Conservation (phyloP, 2,797 vertebrate genomes). For the Pseudochirops corinnae region DNA sequence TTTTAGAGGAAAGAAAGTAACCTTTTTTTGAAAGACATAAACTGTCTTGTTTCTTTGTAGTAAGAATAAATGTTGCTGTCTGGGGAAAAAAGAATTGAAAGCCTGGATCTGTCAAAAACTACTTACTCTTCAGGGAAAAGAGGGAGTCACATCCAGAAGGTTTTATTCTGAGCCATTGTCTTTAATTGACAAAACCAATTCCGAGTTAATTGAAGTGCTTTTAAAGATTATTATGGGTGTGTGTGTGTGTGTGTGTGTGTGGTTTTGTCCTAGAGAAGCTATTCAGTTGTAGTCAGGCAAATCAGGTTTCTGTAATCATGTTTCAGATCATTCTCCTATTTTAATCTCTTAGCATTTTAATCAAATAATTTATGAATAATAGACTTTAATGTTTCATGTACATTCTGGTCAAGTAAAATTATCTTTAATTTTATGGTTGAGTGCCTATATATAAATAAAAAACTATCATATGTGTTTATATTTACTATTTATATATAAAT, state of each 20-base stretch:
- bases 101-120: too few species aligned
- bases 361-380: neutral
- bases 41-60: neutral
- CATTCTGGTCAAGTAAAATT: neutral
- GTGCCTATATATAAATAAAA: neutral
- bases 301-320: neutral
- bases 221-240: rapidly evolving
- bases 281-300: neutral
- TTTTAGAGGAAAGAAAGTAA: neutral
- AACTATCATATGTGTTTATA: neutral
- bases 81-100: neutral
- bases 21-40: neutral
- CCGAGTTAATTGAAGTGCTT: neutral
- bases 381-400: neutral
- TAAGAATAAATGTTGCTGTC: neutral
- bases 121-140: neutral
- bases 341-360: neutral
- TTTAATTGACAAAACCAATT: neutral
- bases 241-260: neutral
- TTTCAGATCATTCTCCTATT: neutral
- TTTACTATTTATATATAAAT: neutral
- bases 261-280: constrained; percentile 19
- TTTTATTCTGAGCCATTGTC: neutral
- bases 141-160: neutral
- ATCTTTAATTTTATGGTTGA: neutral